phyloP scores from a whole-genome alignment of 2,113 vertebrate genomes.

The Paratilapia polleni region DNA sequence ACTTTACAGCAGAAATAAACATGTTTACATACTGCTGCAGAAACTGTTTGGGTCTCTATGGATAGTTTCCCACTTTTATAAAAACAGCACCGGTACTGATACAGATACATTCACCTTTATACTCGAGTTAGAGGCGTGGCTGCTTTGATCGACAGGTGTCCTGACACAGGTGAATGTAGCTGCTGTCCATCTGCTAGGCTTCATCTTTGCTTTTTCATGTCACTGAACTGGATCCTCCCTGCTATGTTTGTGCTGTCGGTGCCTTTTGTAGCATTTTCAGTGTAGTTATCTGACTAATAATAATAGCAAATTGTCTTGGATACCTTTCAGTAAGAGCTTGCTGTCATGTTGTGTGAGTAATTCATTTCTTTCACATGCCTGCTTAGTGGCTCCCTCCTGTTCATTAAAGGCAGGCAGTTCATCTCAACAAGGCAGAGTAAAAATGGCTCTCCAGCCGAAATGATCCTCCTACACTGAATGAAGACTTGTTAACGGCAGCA shows the following conservation, averaged over 20 bases:
- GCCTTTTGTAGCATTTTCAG: background rate
- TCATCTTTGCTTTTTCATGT: background rate
- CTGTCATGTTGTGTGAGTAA: background rate
- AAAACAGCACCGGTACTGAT: background rate
- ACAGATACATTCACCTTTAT: no score
- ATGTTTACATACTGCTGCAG: no score
- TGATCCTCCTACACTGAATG: background rate
- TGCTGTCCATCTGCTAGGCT: background rate
- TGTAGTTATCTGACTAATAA: background rate
- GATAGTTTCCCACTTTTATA: background rate
- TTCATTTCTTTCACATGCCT: slow-evolving; percentile 31
- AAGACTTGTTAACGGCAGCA: slow-evolving; percentile 15
- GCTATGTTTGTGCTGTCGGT: no score
- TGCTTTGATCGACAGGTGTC: background rate
- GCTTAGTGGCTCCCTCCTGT: slow-evolving; percentile 25
- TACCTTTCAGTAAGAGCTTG: background rate
- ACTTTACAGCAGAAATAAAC: no score
- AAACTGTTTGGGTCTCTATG: no score
- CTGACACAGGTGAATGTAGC: no score
- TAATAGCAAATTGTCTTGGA: background rate
- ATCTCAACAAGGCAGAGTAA: slow-evolving; percentile 2
- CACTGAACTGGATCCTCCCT: no score
- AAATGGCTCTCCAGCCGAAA: slow-evolving; percentile 7
- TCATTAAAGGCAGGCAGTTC: slow-evolving; percentile 31
- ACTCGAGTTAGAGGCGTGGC: background rate